Evolutionary conservation across 2,888 invertebrate genomes (phyloP).

Genomic region (Sylvicola cinctus): DNA sequence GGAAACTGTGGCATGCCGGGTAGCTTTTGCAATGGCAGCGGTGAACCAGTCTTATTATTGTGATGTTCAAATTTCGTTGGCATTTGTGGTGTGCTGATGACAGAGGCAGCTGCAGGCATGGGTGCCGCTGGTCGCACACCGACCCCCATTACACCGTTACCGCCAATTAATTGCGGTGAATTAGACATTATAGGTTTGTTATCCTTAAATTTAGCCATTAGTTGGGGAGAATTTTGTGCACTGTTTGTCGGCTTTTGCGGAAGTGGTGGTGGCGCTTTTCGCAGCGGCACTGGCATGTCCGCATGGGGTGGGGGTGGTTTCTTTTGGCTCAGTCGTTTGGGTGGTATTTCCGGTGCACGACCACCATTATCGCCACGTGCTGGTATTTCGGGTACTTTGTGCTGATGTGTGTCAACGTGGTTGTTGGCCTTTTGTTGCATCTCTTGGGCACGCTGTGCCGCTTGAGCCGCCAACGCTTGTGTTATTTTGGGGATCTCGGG

Average conservation of each 20-base stretch:
- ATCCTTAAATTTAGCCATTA: slow-evolving; percentile 18
- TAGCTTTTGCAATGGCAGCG: slow-evolving; percentile 5
- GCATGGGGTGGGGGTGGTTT: slow-evolving; percentile 9
- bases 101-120: too few species aligned
- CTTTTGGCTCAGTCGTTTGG: slow-evolving; percentile 23
- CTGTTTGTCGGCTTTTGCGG: slow-evolving; percentile 12
- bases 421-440: slow-evolving; percentile 14
- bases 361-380: slow-evolving; percentile 19
- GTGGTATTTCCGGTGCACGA: slow-evolving; percentile 24
- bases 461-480: slow-evolving; percentile 24
- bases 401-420: slow-evolving; percentile 7
- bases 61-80: slow-evolving; percentile 7
- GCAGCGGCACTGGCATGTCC: not conserved
- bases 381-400: slow-evolving; percentile 24
- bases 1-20: slow-evolving; percentile 8
- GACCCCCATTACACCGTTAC: slow-evolving; percentile 12
- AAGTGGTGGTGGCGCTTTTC: not conserved
- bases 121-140: not conserved
- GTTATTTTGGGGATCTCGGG: slow-evolving; percentile 23
- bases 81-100: slow-evolving; percentile 8
- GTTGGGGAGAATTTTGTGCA: slow-evolving; percentile 21
- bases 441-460: slow-evolving; percentile 23
- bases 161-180: slow-evolving; percentile 10
- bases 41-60: not conserved
- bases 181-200: slow-evolving; percentile 14